Percentiles rank a stretch among this genome's conserved stretches.
Evolutionary conservation across 2,113 vertebrate species (phyloP).

Genomic region (Archocentrus centrarchus): DNA sequence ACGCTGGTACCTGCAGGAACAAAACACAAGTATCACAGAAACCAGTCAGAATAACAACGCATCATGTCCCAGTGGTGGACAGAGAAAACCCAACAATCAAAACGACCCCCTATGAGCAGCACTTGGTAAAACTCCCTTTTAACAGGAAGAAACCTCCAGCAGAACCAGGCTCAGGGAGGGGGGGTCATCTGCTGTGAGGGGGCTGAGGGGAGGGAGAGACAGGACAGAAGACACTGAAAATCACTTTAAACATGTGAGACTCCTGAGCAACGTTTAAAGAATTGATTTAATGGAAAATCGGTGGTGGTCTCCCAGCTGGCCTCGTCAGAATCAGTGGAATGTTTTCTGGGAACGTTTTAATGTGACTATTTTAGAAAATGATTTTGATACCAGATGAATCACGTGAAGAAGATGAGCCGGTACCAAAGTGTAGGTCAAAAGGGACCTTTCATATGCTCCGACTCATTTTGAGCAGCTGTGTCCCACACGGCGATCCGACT

Average conservation of each 20-base stretch:
- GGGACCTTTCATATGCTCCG: neutral
- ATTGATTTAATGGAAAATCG: accelerated
- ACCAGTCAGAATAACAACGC: neutral
- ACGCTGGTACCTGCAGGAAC: conserved; percentile 75
- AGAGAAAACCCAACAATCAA: too few relatives aligned
- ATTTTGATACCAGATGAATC: neutral
- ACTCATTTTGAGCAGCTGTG: neutral
- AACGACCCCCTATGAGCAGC: too few relatives aligned
- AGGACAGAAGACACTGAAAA: too few relatives aligned
- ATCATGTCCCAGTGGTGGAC: too few relatives aligned
- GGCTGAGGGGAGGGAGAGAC: too few relatives aligned
- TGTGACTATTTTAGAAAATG: neutral
- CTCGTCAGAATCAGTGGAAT: neutral
- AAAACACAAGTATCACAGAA: conserved; percentile 1
- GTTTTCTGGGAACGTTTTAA: neutral
- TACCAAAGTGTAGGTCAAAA: neutral
- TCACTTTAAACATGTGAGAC: too few relatives aligned
- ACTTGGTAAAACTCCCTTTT: too few relatives aligned
- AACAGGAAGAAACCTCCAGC: too few relatives aligned
- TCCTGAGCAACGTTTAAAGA: neutral
- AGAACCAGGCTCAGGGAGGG: too few relatives aligned
- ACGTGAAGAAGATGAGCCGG: neutral
- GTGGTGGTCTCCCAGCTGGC: neutral
- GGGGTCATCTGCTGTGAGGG: too few relatives aligned
- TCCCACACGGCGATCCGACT: neutral